Conservation (phyloP, 92 coral and sea anemone species). For the Siderastrea siderea region DNA sequence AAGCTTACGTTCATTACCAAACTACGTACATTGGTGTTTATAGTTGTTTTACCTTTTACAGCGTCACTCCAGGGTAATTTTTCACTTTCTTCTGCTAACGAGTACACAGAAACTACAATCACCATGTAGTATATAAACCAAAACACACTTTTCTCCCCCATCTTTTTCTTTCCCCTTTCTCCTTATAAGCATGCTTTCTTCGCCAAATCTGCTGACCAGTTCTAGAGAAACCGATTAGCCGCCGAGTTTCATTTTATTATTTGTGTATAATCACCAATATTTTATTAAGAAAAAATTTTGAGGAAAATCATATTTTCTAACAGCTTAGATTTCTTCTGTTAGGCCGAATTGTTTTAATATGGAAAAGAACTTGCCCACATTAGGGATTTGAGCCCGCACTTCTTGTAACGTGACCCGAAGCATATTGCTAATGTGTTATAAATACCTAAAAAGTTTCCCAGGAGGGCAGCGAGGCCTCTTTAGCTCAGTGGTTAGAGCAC, state of each 20-base stretch:
- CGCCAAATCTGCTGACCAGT: constrained; percentile 8
- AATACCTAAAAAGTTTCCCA: fast-evolving
- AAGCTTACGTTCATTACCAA: neutral
- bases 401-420: neutral
- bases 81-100: constrained; percentile 12
- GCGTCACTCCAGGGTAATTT: neutral
- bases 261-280: neutral
- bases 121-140: neutral
- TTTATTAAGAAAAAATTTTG: no score
- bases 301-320: no score
- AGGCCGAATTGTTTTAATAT: neutral
- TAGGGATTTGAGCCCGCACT: neutral
- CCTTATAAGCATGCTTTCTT: neutral
- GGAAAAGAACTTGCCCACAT: neutral
- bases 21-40: neutral
- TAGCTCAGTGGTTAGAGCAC: constrained; percentile 95
- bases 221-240: no score
- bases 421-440: neutral
- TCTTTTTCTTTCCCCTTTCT: neutral
- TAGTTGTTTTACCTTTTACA: constrained; percentile 11
- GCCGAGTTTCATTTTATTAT: no score
- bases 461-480: neutral
- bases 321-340: neutral
- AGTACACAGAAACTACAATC: constrained; percentile 2
- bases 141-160: neutral